Percentiles rank a stretch among this genome's conserved stretches.
phyloP scores from a whole-genome alignment of 2,113 vertebrate genomes.

The Kryptolebias marmoratus region DNA sequence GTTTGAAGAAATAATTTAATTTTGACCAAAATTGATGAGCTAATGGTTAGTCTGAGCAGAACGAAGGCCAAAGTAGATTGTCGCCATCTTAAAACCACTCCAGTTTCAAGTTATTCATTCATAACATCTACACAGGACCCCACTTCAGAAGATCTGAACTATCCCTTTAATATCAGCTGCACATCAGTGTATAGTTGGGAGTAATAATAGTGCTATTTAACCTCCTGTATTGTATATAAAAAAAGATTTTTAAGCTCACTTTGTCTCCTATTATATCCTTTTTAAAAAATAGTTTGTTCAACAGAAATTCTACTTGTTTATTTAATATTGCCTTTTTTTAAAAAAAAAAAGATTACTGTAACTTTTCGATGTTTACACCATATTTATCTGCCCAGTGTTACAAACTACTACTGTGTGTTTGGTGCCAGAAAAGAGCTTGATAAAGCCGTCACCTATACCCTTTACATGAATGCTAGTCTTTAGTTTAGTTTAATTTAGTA shows the following conservation, averaged over 20 bases:
- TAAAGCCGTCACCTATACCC: conserved; percentile 8
- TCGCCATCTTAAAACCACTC: too few species aligned
- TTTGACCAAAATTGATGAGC: too few species aligned
- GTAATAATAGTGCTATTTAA: conserved; percentile 41
- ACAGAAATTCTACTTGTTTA: conserved; percentile 27
- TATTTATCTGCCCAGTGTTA: conserved; percentile 73
- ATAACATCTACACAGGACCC: too few species aligned
- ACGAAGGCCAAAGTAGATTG: too few species aligned
- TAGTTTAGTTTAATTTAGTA: conserved; percentile 6
- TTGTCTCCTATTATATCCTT: conserved; percentile 18
- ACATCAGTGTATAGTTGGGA: conserved; percentile 51
- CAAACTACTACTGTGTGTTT: conserved; percentile 47
- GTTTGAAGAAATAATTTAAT: too few species aligned
- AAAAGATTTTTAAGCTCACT: conserved; percentile 48
- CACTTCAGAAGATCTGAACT: too few species aligned
- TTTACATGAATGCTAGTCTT: conserved; percentile 38
- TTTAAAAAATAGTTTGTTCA: conserved; percentile 37
- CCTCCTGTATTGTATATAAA: conserved; percentile 52
- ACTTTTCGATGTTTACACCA: conserved; percentile 62
- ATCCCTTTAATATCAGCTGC: conserved; percentile 32
- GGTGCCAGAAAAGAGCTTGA: conserved; percentile 28
- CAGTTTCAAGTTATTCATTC: too few species aligned
- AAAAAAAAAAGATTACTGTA: conserved; percentile 19
- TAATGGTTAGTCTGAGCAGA: too few species aligned
- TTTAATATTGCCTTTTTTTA: conserved; percentile 53